Evolutionary conservation across 2,797 vertebrate genomes (phyloP), one percentile per base, ranked within the genome.

Genomic region (Dendrocincla tyrannina): DNA sequence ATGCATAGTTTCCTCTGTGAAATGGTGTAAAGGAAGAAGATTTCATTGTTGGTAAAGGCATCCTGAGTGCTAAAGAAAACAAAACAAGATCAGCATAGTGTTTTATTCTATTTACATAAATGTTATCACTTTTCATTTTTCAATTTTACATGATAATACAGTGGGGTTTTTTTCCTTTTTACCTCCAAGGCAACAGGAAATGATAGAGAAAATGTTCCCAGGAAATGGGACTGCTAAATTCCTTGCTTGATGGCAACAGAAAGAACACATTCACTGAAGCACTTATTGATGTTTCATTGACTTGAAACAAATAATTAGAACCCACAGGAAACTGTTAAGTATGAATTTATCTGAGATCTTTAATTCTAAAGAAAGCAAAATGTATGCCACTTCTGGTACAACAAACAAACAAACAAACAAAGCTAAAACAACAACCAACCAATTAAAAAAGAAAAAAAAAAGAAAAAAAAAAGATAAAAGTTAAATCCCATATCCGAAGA

Each of bases 51-150:
- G 24, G 15, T 53, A 74, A 74, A 88, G 32, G 17, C 46, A 76
- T 68, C 69, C 73, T 47, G 10, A 56, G 37, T 52, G 30, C 39
- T 79, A 58, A 55, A 78, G 30, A 19, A 92, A 92, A 78, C 41
- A 91, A 88, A 83, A 46, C 28, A 80, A 56, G 32, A 88, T 63
- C 60, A 79, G 14, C 17, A 18, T 32, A 90, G 37, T 59, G 28
- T 81, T 68, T 88, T 80, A 58, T 23, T 79, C 55, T 91, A 72
- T 91, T 96, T 96, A 85, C 69, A 70, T 78, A 94, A 82, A 18
- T n/a, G 17, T 84, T 94, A 87, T 11, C 17, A 69, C 50, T 92
- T 94, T 76, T 73, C 20, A 74, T 90, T 85, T 97, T 96, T 94
- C 66, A 90, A 5, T 91, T 91, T 93, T 91, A 85, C 74, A n/a